Percentiles rank a stretch among this genome's conserved stretches.
These are phyloP conservation scores for Oenanthe oenanthe DNA, from an alignment of 2,113 vertebrate genomes.

Conservation along the genomic window DNA sequence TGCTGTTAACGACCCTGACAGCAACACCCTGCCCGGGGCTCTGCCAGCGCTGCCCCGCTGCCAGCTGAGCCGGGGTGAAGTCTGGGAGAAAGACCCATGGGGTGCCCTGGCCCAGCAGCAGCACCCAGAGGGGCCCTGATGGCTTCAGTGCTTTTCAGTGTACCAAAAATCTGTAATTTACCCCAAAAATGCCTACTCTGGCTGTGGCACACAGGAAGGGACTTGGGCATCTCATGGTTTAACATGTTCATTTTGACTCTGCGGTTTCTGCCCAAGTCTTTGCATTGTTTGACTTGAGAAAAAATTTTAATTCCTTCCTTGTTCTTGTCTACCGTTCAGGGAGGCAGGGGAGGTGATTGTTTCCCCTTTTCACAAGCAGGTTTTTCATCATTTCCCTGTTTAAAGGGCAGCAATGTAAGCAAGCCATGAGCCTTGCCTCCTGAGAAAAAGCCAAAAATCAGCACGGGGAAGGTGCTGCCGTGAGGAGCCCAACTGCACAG, in stretches of 20 bases:
- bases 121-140: rapidly evolving
- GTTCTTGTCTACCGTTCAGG: background rate
- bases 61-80: background rate
- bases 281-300: background rate
- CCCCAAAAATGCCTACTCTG: background rate
- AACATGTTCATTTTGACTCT: background rate
- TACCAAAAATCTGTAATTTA: background rate
- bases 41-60: background rate
- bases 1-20: background rate
- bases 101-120: background rate
- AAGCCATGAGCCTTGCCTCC: background rate
- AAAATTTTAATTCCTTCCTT: background rate
- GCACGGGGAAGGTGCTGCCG: background rate
- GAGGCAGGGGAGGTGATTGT: background rate
- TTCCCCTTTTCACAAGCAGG: background rate
- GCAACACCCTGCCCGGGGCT: background rate
- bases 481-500: background rate
- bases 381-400: background rate
- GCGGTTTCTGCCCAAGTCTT: background rate
- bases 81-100: background rate
- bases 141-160: background rate
- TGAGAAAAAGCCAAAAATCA: background rate
- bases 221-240: background rate
- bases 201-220: rapidly evolving
- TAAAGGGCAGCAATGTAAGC: background rate